Base-by-base conservation (phyloP, 37 sponge, comb jelly and placozoan species). In the Spongia lamella region DNA sequence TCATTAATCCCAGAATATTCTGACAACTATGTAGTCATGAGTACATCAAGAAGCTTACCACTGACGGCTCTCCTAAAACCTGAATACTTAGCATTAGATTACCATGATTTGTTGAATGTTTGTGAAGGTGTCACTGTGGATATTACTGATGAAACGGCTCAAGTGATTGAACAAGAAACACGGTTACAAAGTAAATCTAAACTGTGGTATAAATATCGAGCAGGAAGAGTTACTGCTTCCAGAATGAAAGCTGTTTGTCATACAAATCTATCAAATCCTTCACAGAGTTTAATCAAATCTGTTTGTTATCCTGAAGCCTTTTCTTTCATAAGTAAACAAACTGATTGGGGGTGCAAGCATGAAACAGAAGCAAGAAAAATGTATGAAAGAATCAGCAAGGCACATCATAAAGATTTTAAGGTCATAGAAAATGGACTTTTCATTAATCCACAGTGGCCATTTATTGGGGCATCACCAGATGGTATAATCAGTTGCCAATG, bases 361-460 rank as follows among this genome's bases (percentile, higher is more conserved):
- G 66, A 65, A 25, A 24, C 34, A 43, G 37, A 24, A 7, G 66
- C 66, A 14, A 7, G 15, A 6, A 16, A 14, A 6, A 7, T 16
- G 19, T 65, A 65, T 65, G 30, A 37, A 3, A 63, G 13, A 39
- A 9, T 6, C 38, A 25, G 13, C 7, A 7, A 6, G 6, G 34
- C 37, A 62, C 22, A 35, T 20, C 81, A 80, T 30, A 39, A 21
- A 47, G 53, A 38, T 14, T 26, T 80, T 20, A 6, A 7, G 16
- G 50, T 80, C 4, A 7, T 1, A 21, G 52, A 57, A 16, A 39
- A 29, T 58, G 81, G 81, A n/a, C 68, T 80, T 16, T 21, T 71
- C 30, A 70, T 68, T 1, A 78, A 78, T 61, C 74, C 83, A 3
- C n/a, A 51, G 5, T 82, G 47, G 58, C 86, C 86, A 32, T 36